Evolutionary conservation across 2,797 vertebrate genomes (phyloP).

Genomic region (Dipus sagitta): DNA sequence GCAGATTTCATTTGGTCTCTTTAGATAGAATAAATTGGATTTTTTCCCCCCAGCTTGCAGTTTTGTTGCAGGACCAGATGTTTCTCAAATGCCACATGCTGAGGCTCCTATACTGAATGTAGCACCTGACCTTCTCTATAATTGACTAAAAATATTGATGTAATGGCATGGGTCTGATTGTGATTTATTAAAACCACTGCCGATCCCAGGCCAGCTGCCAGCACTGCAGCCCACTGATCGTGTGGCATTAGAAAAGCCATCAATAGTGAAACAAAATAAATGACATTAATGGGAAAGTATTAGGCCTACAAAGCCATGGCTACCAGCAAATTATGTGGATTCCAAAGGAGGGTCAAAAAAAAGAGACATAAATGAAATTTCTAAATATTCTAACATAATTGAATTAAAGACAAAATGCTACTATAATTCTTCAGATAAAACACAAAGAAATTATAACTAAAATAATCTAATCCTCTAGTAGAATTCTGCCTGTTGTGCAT

Average conservation of each 20-base stretch:
- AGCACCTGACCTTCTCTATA: constrained; percentile 99
- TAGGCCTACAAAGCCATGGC: constrained; percentile 91
- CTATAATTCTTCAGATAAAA: constrained; percentile 80
- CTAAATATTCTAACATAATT: constrained; percentile 88
- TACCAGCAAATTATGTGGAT: constrained; percentile 92
- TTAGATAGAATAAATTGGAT: constrained; percentile 92
- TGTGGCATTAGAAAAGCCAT: constrained; percentile 99
- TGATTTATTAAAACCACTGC: constrained; percentile 99
- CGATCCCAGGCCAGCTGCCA: constrained; percentile 97
- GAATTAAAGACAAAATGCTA: constrained; percentile 84
- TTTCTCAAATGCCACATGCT: constrained; percentile 95
- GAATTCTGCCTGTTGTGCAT: constrained; percentile 82
- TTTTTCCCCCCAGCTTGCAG: constrained; percentile 88
- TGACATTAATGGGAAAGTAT: constrained; percentile 96
- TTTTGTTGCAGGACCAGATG: constrained; percentile 94
- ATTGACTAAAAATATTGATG: constrained; percentile 99
- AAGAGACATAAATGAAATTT: constrained; percentile 86
- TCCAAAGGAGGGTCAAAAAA: constrained; percentile 88
- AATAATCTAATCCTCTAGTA: constrained; percentile 80
- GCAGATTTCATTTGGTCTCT: constrained; percentile 92
- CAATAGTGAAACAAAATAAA: constrained; percentile 97
- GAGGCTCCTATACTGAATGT: constrained; percentile 92
- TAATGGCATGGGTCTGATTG: constrained; percentile 99
- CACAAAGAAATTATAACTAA: constrained; percentile 81
- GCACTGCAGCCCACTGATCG: constrained; percentile 96